Conservation (phyloP, 2,888 invertebrate genomes). For the Eumacrocentrus americanus region DNA sequence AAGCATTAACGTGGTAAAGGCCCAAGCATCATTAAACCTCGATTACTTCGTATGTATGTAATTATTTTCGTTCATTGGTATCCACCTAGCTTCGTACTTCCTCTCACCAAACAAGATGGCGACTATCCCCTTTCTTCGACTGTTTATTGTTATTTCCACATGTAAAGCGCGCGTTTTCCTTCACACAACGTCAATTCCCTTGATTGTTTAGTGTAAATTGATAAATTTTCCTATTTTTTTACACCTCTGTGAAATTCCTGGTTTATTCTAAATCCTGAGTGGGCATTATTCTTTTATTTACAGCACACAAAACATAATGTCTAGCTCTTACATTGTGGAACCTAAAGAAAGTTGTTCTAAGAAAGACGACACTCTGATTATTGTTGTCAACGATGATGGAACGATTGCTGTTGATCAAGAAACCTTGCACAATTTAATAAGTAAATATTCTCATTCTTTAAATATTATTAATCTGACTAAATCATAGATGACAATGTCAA, state of each 20-base stretch:
- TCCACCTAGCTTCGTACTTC: slow-evolving; percentile 20
- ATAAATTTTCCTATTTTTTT: not conserved
- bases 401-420: slow-evolving; percentile 81
- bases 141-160: slow-evolving; percentile 43
- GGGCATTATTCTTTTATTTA: slow-evolving; percentile 11
- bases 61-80: not conserved
- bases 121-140: slow-evolving; percentile 40
- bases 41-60: slow-evolving; percentile 17
- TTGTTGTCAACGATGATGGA: slow-evolving; percentile 87
- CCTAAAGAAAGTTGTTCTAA: slow-evolving; percentile 49
- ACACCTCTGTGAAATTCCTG: not conserved
- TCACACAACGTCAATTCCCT: not conserved
- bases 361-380: slow-evolving; percentile 75
- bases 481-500: no score
- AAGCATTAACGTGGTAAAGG: not conserved
- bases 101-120: slow-evolving; percentile 51
- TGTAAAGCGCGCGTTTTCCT: slow-evolving; percentile 15
- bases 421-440: slow-evolving; percentile 78
- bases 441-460: no score
- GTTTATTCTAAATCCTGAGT: not conserved
- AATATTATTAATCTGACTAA: no score
- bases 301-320: slow-evolving; percentile 47
- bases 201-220: not conserved
- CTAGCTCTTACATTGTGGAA: slow-evolving; percentile 56
- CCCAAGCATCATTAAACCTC: slow-evolving; percentile 2